These are phyloP conservation scores for Diplolepis rosae DNA, from an alignment of 2,888 invertebrate species.

Conservation along the genomic window DNA sequence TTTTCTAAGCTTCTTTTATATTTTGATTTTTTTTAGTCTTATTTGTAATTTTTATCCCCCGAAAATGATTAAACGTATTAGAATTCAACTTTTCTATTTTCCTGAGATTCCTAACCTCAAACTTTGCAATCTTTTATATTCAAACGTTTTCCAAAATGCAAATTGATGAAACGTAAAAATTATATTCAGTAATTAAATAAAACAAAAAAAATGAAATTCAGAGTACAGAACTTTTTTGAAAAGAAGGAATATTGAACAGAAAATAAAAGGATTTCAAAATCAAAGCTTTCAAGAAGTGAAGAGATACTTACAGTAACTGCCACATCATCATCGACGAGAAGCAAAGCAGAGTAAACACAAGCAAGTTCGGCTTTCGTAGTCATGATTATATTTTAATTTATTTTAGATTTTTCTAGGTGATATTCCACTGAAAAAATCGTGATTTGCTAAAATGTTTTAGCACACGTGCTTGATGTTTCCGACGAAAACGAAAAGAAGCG, in stretches of 20 bases:
- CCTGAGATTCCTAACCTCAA: background rate
- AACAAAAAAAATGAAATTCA: background rate
- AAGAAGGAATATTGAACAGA: background rate
- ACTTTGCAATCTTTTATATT: background rate
- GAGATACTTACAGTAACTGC: slow-evolving; percentile 98
- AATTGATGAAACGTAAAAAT: background rate
- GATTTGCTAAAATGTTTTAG: background rate
- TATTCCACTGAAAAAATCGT: slow-evolving; percentile 23
- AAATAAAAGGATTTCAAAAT: background rate
- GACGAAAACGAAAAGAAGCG: slow-evolving; percentile 28
- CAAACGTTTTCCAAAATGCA: background rate
- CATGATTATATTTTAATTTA: slow-evolving; percentile 74
- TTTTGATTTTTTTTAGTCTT: no score
- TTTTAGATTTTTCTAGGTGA: slow-evolving; percentile 54
- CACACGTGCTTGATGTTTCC: slow-evolving; percentile 14
- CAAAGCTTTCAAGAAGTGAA: background rate
- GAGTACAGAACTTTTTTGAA: background rate
- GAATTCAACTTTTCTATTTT: no score
- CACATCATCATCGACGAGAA: slow-evolving; percentile 81
- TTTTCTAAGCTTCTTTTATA: no score
- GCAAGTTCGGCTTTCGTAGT: slow-evolving; percentile 96
- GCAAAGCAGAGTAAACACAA: slow-evolving; percentile 81
- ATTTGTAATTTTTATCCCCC: no score
- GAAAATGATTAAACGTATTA: no score
- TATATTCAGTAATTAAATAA: background rate